These are phyloP conservation scores for Macaria liturata DNA, from an alignment of 2,888 invertebrate species.

Conservation along the genomic window DNA sequence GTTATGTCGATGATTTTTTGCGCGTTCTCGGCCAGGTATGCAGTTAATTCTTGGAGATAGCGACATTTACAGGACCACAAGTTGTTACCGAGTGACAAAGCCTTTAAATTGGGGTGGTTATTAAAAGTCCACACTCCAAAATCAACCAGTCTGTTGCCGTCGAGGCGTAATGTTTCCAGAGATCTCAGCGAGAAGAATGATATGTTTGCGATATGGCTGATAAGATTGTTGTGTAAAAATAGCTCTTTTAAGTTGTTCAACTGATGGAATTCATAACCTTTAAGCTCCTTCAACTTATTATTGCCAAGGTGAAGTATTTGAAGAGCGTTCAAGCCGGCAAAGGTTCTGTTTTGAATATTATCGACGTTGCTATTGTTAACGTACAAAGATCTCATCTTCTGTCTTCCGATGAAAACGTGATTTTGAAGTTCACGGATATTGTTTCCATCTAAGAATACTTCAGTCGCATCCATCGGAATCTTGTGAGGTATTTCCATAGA, in stretches of 20 bases:
- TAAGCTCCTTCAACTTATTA: slow-evolving; percentile 90
- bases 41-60: slow-evolving; percentile 92
- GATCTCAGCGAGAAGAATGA: slow-evolving; percentile 91
- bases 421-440: slow-evolving; percentile 92
- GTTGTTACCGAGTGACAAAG: slow-evolving; percentile 91
- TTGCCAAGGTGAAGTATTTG: slow-evolving; percentile 93
- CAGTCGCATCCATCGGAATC: slow-evolving; percentile 97
- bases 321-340: slow-evolving; percentile 91
- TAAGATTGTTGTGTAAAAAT: slow-evolving; percentile 93
- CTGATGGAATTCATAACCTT: slow-evolving; percentile 93
- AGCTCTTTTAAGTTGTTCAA: slow-evolving; percentile 90
- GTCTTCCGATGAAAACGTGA: slow-evolving; percentile 94
- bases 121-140: slow-evolving; percentile 91
- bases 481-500: slow-evolving; percentile 91
- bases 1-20: slow-evolving; percentile 90
- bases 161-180: slow-evolving; percentile 90
- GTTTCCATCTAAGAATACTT: slow-evolving; percentile 96
- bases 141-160: slow-evolving; percentile 91
- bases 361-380: slow-evolving; percentile 93
- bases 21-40: slow-evolving; percentile 92
- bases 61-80: slow-evolving; percentile 96
- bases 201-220: slow-evolving; percentile 90
- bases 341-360: slow-evolving; percentile 94
- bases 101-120: slow-evolving; percentile 87
- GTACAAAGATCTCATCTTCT: slow-evolving; percentile 93